Evolutionary conservation across 2,888 invertebrate species (phyloP).

Genomic region (Noctua janthina): DNA sequence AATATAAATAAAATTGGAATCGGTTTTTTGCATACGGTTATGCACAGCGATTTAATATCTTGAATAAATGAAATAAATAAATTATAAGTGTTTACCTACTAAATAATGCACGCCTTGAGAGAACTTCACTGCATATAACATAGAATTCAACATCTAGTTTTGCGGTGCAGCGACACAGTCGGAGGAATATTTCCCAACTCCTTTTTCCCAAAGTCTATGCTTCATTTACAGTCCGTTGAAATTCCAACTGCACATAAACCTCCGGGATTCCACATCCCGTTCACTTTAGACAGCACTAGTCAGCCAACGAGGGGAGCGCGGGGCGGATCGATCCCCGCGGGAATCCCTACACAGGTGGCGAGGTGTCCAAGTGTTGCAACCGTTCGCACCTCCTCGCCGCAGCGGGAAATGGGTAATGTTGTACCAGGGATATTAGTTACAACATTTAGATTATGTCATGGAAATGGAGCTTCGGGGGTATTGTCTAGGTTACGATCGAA

Average conservation of each 20-base stretch:
- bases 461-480: neutral
- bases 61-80: neutral
- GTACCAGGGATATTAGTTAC: conserved; percentile 13
- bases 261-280: conserved; percentile 40
- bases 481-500: neutral
- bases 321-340: conserved; percentile 71
- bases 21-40: neutral
- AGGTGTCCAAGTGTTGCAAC: conserved; percentile 63
- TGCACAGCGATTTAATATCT: neutral
- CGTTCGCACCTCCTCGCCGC: conserved; percentile 62
- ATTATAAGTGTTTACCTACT: neutral
- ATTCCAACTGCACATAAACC: conserved; percentile 48
- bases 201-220: conserved; percentile 33
- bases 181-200: conserved; percentile 10
- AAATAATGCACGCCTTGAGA: neutral
- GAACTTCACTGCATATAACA: neutral
- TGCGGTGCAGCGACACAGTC: neutral
- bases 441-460: conserved; percentile 4
- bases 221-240: conserved; percentile 42
- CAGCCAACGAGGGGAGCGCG: conserved; percentile 58
- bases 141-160: neutral
- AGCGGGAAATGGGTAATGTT: conserved; percentile 28
- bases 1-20: neutral
- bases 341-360: conserved; percentile 73
- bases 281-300: conserved; percentile 49